Conservation (phyloP, 2,113 vertebrate genomes). For the Hemichromis elongatus region DNA sequence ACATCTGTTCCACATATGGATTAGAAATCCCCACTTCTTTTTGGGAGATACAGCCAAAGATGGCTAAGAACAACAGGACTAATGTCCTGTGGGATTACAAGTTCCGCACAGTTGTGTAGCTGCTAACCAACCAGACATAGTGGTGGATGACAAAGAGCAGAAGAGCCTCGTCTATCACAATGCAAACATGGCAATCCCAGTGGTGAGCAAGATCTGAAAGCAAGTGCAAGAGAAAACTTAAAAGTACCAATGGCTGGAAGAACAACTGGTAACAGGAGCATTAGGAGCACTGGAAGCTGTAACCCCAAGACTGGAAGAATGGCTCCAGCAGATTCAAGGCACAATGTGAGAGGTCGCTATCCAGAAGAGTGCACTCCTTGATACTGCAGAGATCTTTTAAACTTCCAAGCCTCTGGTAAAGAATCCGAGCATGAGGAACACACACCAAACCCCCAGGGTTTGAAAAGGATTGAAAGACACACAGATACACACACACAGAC, state of each 20-base stretch:
- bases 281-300: neutral
- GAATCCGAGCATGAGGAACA: neutral
- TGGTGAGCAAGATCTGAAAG: neutral
- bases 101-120: neutral
- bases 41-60: neutral
- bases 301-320: neutral
- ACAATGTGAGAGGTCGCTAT: neutral
- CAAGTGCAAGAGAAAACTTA: neutral
- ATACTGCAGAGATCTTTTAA: neutral
- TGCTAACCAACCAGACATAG: neutral
- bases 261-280: neutral
- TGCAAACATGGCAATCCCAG: neutral
- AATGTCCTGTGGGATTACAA: neutral
- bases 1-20: neutral
- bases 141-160: neutral
- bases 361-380: neutral
- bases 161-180: neutral
- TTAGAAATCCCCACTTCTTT: neutral
- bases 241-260: neutral
- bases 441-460: neutral
- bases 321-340: neutral
- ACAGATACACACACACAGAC: neutral
- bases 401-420: neutral
- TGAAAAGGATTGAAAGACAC: neutral
- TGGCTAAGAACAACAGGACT: neutral